Percentiles rank a stretch among this genome's conserved stretches.
Evolutionary conservation across 35 echinoderm and acorn worm genomes (phyloP).

Genomic region (Amphiura filiformis): DNA sequence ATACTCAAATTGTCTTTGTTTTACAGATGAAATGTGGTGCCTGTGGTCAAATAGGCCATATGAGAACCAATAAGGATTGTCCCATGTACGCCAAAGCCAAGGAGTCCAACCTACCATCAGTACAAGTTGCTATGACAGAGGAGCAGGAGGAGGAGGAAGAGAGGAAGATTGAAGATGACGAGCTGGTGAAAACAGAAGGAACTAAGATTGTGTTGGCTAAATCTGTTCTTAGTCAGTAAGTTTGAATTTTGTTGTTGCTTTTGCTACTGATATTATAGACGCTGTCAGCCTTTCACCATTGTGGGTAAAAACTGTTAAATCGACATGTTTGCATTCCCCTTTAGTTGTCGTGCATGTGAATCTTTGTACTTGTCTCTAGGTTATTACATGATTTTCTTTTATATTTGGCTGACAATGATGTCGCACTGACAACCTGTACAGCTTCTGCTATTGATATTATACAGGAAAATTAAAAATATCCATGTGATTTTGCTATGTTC

Average conservation of each 20-base stretch:
- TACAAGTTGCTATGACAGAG: constrained; percentile 88
- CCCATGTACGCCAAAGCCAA: constrained; percentile 83
- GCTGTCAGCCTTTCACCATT: background rate
- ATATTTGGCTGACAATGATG: no score
- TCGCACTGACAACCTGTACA: no score
- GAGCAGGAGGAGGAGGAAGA: constrained; percentile 90
- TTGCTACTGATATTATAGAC: background rate
- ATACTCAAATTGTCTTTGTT: no score
- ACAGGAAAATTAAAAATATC: no score
- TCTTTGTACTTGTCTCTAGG: no score
- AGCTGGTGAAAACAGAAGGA: constrained; percentile 94
- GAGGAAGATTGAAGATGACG: constrained; percentile 76
- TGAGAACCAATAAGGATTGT: constrained; percentile 94
- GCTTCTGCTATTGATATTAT: no score
- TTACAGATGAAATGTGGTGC: constrained; percentile 96
- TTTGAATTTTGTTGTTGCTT: background rate
- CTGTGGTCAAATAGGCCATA: constrained; percentile 87
- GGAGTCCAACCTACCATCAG: constrained; percentile 60
- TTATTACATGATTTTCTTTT: no score
- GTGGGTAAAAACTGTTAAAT: no score
- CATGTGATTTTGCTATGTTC: no score
- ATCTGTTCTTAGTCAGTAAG: constrained; percentile 87
- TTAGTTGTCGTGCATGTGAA: no score
- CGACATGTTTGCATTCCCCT: no score
- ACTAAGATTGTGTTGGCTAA: constrained; percentile 92